Evolutionary conservation across 92 coral and sea anemone genomes (phyloP).

Genomic region (Actinostola sp.): DNA sequence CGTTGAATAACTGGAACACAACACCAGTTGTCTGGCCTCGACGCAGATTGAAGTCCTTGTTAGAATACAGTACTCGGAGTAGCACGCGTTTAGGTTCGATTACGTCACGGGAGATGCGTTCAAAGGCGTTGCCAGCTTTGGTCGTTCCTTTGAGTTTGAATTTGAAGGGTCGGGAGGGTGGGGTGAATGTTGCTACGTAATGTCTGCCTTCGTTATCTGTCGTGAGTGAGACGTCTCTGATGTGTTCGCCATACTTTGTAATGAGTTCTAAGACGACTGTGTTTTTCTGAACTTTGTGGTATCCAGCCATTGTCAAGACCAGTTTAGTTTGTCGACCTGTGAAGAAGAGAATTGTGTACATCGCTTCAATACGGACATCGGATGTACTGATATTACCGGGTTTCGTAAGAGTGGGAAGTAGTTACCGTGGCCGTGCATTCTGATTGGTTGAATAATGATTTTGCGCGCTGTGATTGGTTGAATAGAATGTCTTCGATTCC

Average conservation of each 20-base stretch:
- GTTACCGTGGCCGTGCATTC: no score
- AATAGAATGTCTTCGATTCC: no score
- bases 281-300: conserved; percentile 57
- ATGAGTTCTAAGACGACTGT: conserved; percentile 72
- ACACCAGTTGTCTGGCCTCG: conserved; percentile 39
- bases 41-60: conserved; percentile 68
- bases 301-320: conserved; percentile 75
- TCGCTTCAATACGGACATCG: background rate
- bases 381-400: no score
- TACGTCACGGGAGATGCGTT: conserved; percentile 69
- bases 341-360: background rate
- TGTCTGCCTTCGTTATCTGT: conserved; percentile 60
- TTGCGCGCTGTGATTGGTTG: no score
- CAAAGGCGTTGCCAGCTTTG: conserved; percentile 59
- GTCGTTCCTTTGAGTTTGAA: conserved; percentile 76
- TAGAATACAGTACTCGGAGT: conserved; percentile 62
- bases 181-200: conserved; percentile 64
- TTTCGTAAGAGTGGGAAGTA: no score
- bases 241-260: conserved; percentile 62
- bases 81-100: conserved; percentile 66
- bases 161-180: conserved; percentile 63
- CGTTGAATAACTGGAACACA: conserved; percentile 52
- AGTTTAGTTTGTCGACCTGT: conserved; percentile 62
- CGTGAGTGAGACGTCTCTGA: conserved; percentile 51
- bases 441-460: no score